Evolutionary conservation across 2,888 invertebrate species (phyloP).

Genomic region (Penaeus monodon): DNA sequence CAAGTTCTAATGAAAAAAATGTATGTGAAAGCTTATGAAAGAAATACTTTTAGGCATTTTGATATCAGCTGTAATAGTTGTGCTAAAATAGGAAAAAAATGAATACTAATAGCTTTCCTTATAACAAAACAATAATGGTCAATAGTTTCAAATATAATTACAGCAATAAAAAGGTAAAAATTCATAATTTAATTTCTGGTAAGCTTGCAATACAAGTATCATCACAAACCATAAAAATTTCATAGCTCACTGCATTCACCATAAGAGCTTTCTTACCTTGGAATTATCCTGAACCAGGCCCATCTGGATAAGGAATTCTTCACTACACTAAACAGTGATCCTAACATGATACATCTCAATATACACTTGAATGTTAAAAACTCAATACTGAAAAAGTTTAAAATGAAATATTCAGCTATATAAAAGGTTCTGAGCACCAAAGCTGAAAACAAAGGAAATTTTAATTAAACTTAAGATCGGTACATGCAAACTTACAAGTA

Average conservation of each 20-base stretch:
- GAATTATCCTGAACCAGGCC: background rate
- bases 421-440: conserved; percentile 37
- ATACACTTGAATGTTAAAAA: conserved; percentile 18
- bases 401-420: conserved; percentile 27
- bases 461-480: conserved; percentile 9
- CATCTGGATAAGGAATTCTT: background rate
- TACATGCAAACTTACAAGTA: conserved; percentile 11
- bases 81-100: no score
- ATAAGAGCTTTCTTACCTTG: no score
- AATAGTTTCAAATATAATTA: no score
- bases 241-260: no score
- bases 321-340: background rate
- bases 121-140: no score
- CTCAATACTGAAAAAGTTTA: conserved; percentile 17
- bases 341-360: conserved; percentile 12
- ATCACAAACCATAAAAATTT: background rate
- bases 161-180: background rate
- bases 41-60: no score
- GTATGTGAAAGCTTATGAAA: no score
- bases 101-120: no score
- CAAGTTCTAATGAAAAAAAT: no score
- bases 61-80: no score
- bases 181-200: background rate
- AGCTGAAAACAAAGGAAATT: conserved; percentile 14
- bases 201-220: conserved; percentile 19